Evolutionary conservation across 2,888 invertebrate species (phyloP).

Genomic region (Podotricha telesiphe): DNA sequence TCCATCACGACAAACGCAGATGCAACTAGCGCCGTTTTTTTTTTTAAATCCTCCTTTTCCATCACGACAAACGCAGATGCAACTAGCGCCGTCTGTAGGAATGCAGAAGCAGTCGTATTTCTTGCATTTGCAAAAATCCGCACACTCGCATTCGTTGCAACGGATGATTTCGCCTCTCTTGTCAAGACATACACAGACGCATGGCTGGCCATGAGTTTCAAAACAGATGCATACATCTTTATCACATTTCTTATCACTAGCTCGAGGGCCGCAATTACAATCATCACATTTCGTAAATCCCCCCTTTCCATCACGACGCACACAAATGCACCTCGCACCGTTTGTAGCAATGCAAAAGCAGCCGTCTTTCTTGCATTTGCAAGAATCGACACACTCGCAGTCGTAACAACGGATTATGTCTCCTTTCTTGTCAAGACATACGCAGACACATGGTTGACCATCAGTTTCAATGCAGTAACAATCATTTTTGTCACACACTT

Average conservation of each 20-base stretch:
- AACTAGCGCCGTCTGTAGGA: not conserved
- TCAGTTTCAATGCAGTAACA: not conserved
- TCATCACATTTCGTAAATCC: not conserved
- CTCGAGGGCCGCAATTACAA: not conserved
- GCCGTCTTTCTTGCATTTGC: conserved; percentile 3
- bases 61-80: conserved; percentile 5
- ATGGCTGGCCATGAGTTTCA: not conserved
- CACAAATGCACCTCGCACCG: not conserved
- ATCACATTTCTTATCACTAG: not conserved
- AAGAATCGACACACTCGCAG: not conserved
- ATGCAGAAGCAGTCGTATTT: conserved; percentile 8
- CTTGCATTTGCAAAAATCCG: conserved; percentile 15
- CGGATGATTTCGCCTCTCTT: not conserved
- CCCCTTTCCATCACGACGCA: not conserved
- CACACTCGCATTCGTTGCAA: conserved; percentile 6
- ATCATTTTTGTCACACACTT: no score
- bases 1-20: conserved; percentile 3
- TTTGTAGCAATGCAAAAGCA: not conserved
- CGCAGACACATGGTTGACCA: not conserved
- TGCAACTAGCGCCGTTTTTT: not conserved
- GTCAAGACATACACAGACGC: conserved; percentile 10
- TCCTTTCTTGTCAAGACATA: not conserved
- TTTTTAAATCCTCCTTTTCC: conserved; percentile 5
- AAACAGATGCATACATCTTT: not conserved
- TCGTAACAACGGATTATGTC: not conserved